phyloP scores from a whole-genome alignment of 1,140 invertebrate genomes.

The Babylonia areolata region DNA sequence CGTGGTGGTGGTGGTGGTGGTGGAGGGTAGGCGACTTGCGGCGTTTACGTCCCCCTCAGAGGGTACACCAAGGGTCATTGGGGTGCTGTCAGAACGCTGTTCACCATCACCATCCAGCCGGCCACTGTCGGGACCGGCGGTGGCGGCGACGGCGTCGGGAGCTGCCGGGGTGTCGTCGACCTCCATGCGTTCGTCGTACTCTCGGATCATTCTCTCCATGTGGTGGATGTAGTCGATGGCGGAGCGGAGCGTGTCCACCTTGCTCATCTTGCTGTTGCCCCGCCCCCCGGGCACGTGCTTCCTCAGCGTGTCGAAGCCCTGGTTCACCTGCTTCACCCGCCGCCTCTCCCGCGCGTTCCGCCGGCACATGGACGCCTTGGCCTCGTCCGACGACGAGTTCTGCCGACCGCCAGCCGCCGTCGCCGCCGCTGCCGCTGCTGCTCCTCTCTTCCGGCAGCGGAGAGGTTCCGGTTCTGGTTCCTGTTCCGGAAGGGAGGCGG shows the following conservation, averaged over 20 bases:
- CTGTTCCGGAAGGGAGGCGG: not conserved
- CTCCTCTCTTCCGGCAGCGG: slow-evolving; percentile 64
- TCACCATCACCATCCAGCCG: too few species aligned
- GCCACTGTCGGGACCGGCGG: too few species aligned
- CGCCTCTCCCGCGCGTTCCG: slow-evolving; percentile 95
- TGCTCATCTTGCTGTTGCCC: slow-evolving; percentile 81
- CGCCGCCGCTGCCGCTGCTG: slow-evolving; percentile 50
- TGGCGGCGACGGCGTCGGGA: too few species aligned
- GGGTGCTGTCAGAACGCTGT: not conserved
- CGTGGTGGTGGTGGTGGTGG: not conserved
- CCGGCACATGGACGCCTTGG: slow-evolving; percentile 88
- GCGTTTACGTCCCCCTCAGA: not conserved
- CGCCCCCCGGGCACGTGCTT: slow-evolving; percentile 72
- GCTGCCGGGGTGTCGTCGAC: too few species aligned
- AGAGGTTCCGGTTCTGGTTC: slow-evolving; percentile 55
- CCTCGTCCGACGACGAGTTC: slow-evolving; percentile 62
- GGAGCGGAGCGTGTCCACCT: slow-evolving; percentile 94
- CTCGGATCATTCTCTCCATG: slow-evolving; percentile 86
- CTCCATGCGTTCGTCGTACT: slow-evolving; percentile 35
- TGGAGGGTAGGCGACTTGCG: not conserved
- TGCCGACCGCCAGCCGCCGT: not conserved
- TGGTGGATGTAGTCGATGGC: slow-evolving; percentile 95
- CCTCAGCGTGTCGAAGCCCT: slow-evolving; percentile 78
- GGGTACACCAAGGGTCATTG: not conserved
- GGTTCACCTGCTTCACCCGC: slow-evolving; percentile 93